These are phyloP conservation scores for Biston stratarius DNA, from an alignment of 2,888 invertebrate genomes.

Conservation along the genomic window DNA sequence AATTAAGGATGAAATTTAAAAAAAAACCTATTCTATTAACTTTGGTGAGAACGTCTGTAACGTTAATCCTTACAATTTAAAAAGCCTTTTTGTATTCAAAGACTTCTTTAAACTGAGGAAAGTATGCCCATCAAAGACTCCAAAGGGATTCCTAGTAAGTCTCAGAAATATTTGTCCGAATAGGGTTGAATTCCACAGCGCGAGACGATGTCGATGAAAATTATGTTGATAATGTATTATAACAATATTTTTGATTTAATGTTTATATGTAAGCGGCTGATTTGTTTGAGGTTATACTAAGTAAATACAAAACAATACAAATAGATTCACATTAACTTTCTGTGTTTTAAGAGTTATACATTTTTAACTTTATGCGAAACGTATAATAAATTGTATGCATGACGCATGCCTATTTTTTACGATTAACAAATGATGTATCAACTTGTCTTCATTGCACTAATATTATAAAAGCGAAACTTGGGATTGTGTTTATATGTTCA, in stretches of 20 bases:
- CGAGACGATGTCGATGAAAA: not conserved
- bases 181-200: slow-evolving; percentile 12
- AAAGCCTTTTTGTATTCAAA: slow-evolving; percentile 31
- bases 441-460: no score
- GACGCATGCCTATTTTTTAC: no score
- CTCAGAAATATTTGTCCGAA: slow-evolving; percentile 55
- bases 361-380: no score
- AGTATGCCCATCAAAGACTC: slow-evolving; percentile 57
- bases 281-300: no score
- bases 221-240: not conserved
- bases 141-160: slow-evolving; percentile 55
- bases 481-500: no score
- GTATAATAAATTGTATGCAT: no score
- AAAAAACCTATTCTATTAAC: slow-evolving; percentile 1
- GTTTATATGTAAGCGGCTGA: not conserved
- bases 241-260: not conserved
- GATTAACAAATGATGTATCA: no score
- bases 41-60: slow-evolving; percentile 1
- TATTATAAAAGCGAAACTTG: no score
- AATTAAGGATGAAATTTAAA: not conserved
- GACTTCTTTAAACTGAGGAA: slow-evolving; percentile 50
- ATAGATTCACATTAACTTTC: no score
- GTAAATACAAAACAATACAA: no score
- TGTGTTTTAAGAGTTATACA: no score
- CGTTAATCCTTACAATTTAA: slow-evolving; percentile 28